Evolutionary conservation across 2,888 invertebrate species (phyloP), one percentile per base, ranked within the genome.

Genomic region (Lamproptera curius): DNA sequence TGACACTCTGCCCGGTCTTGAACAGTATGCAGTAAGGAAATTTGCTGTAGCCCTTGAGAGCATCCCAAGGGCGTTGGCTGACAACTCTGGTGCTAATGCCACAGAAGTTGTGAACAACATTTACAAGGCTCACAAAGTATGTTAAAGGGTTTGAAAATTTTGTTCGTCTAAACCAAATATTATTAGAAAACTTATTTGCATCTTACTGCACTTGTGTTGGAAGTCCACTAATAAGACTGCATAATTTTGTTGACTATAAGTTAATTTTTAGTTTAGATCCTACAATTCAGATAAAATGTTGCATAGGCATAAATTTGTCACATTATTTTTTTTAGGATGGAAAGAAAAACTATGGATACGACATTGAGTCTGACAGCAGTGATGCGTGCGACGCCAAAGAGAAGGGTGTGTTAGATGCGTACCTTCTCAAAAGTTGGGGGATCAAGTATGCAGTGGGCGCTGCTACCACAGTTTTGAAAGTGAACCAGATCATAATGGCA

Each of bases 401-500:
- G 64, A 92, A 92, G 41, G 93, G 92, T 55, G 92, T 99, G 54
- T 83, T 93, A 43, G 98, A 98, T 89, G 88, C 96, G 49, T 98
- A 91, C 74, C 74, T 93, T 36, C 90, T 94, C 16, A 99, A 99
- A 78, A 89, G 92, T 69, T 99, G 98, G 97, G 98, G 93, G 2
- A 84, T 99, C 45, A 97, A 98, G 76, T 97, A 99, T 83, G 98
- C 99, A 0, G 95, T 97, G 0, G 92, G 94, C 53, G 97, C 97
- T 1, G 97, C 98, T 0, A 92, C 94, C 52, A 98, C 98, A 0
- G 94, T 98, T 58, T 90, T 99, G 17, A 93, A 95, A 75, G 96
- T 99, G 16, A 97, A 98, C 84, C 97, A 98, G 87, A 98, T 99
- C 59, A 98, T 99, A 58, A 98, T 98, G 98, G 97, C 98, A 0